Conservation (phyloP, 2,888 invertebrate genomes). For the Yponomeuta cagnagella region DNA sequence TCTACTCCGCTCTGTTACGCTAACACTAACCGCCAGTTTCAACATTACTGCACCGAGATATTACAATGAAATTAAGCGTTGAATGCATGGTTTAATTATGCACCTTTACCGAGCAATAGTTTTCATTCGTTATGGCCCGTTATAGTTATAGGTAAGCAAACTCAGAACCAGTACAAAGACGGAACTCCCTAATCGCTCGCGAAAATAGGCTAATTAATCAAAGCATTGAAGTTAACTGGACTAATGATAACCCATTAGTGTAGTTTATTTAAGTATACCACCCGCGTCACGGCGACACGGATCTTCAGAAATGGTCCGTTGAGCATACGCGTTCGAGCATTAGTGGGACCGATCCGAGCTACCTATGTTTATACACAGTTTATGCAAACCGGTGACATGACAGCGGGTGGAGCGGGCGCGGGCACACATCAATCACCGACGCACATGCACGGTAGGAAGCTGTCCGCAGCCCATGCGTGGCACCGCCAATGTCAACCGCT, state of each 20-base stretch:
- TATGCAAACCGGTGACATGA: constrained; percentile 6
- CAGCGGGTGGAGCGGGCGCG: neutral
- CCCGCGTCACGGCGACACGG: constrained; percentile 4
- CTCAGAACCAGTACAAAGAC: neutral
- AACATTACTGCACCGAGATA: neutral
- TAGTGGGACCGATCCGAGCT: neutral
- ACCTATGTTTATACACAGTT: neutral
- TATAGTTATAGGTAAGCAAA: neutral
- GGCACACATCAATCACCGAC: constrained; percentile 22
- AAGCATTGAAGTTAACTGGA: constrained; percentile 11
- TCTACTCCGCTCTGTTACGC: constrained; percentile 2
- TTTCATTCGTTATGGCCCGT: neutral
- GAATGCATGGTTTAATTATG: neutral
- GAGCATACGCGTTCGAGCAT: neutral
- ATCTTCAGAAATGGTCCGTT: constrained; percentile 5
- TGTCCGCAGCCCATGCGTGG: constrained; percentile 30
- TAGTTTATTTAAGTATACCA: constrained; percentile 10
- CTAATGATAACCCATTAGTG: constrained; percentile 14
- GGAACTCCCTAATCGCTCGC: constrained; percentile 2
- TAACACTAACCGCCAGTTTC: neutral
- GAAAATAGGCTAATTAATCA: constrained; percentile 10
- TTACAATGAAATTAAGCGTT: neutral
- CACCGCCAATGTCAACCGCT: constrained; percentile 53
- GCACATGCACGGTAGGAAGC: constrained; percentile 46
- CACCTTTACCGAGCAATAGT: neutral